A percentile compares a stretch with the other conserved stretches of the same genome.
Evolutionary conservation across 1,140 invertebrate species (phyloP).

Genomic region (Brachionus rotundiformis): DNA sequence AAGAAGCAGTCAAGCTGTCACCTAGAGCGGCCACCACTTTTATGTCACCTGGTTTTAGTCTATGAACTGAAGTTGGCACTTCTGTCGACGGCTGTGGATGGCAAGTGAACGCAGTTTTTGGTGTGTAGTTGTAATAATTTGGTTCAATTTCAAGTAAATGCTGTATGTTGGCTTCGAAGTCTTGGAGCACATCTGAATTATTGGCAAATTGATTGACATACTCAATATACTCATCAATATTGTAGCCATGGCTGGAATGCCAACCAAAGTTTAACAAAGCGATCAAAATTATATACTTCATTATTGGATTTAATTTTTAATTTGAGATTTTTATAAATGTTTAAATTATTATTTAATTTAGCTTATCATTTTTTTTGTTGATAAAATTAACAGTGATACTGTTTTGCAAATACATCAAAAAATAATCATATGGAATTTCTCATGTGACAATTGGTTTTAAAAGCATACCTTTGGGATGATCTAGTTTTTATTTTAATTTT

Average conservation of each 20-base stretch:
- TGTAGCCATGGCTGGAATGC: background rate
- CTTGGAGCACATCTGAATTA: background rate
- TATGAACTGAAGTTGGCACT: conserved; percentile 64
- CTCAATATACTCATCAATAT: background rate
- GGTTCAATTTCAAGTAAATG: conserved; percentile 15
- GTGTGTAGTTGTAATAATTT: conserved; percentile 41
- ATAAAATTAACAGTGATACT: background rate
- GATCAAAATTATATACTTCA: background rate
- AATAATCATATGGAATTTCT: background rate
- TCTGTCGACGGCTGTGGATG: background rate
- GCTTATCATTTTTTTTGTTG: conserved; percentile 4
- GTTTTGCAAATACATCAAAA: background rate
- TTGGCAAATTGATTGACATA: background rate
- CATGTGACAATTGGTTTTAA: background rate
- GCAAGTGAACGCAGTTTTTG: background rate
- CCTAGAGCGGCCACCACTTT: conserved; percentile 77
- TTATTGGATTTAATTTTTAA: background rate
- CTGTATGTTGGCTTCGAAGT: conserved; percentile 25
- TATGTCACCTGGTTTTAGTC: conserved; percentile 74
- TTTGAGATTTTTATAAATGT: background rate
- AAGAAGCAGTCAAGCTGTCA: conserved; percentile 69
- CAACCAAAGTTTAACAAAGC: background rate
- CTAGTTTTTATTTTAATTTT: background rate
- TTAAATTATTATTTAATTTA: background rate
- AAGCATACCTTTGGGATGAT: background rate